These are phyloP conservation scores for Dromius quadrimaculatus DNA, from an alignment of 2,888 invertebrate species.

Conservation along the genomic window DNA sequence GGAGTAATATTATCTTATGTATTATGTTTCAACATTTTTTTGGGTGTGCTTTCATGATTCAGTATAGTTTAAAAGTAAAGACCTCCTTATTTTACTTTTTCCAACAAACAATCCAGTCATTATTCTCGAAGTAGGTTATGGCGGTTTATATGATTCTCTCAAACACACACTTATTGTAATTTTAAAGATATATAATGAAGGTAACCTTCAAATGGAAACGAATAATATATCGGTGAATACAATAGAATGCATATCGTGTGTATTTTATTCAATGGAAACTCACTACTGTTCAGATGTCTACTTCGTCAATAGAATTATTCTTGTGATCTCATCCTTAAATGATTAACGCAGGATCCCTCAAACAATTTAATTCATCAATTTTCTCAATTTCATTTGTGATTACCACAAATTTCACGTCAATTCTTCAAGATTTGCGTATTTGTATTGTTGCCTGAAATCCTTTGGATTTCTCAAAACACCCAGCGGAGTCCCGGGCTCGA, in stretches of 20 bases:
- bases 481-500: too few relatives aligned
- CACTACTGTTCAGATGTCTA: constrained; percentile 25
- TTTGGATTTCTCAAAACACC: too few relatives aligned
- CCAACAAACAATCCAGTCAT: constrained; percentile 19
- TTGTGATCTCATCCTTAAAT: constrained; percentile 38
- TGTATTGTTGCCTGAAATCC: too few relatives aligned
- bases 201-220: constrained; percentile 38
- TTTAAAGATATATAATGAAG: constrained; percentile 26
- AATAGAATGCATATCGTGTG: constrained; percentile 39
- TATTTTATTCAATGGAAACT: constrained; percentile 37
- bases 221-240: constrained; percentile 45
- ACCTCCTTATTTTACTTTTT: constrained; percentile 28
- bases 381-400: too few relatives aligned
- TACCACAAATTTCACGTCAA: too few relatives aligned
- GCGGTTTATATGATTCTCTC: constrained; percentile 24
- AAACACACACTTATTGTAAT: constrained; percentile 41
- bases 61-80: constrained; percentile 15
- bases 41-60: background rate
- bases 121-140: constrained; percentile 32
- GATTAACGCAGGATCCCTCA: background rate
- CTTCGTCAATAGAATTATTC: background rate
- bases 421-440: too few relatives aligned
- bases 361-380: too few relatives aligned
- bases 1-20: too few relatives aligned
- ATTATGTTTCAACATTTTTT: too few relatives aligned